Conservation (phyloP, 2,888 invertebrate genomes). For the Eumerus sabulonum region DNA sequence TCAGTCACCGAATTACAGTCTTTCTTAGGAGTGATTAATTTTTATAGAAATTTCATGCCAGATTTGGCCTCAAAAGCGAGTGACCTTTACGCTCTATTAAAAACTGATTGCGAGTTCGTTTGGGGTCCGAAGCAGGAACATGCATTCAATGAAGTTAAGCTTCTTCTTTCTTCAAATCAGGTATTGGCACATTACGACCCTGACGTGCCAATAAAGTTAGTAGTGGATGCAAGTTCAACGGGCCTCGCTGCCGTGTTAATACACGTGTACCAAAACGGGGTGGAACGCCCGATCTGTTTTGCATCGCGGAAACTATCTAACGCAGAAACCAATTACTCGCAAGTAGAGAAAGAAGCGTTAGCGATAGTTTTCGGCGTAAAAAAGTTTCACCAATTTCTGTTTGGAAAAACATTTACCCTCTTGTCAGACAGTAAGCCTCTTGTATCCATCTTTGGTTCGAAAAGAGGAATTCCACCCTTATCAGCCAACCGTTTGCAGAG, state of each 20-base stretch:
- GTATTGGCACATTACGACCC: not conserved
- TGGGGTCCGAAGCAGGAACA: not conserved
- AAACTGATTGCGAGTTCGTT: not conserved
- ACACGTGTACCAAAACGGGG: too few species aligned
- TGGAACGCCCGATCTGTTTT: too few species aligned
- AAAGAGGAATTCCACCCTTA: not conserved
- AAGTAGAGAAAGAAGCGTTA: too few species aligned
- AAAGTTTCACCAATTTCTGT: too few species aligned
- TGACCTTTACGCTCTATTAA: not conserved
- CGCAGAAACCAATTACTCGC: too few species aligned
- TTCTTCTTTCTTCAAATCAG: not conserved
- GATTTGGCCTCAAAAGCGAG: not conserved
- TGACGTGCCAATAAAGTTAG: too few species aligned
- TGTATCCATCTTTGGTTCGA: not conserved
- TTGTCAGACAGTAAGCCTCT: not conserved
- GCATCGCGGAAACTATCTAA: too few species aligned
- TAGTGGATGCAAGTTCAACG: too few species aligned
- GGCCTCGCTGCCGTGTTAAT: too few species aligned
- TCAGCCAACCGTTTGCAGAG: not conserved
- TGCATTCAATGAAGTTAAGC: not conserved
- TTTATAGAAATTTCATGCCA: not conserved
- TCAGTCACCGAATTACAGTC: constrained; percentile 48
- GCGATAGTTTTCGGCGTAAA: too few species aligned
- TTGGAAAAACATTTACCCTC: too few species aligned
- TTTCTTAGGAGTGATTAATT: constrained; percentile 71